Base-by-base conservation (phyloP, 2,797 vertebrate genomes). In the Tauraco hartlaubi region DNA sequence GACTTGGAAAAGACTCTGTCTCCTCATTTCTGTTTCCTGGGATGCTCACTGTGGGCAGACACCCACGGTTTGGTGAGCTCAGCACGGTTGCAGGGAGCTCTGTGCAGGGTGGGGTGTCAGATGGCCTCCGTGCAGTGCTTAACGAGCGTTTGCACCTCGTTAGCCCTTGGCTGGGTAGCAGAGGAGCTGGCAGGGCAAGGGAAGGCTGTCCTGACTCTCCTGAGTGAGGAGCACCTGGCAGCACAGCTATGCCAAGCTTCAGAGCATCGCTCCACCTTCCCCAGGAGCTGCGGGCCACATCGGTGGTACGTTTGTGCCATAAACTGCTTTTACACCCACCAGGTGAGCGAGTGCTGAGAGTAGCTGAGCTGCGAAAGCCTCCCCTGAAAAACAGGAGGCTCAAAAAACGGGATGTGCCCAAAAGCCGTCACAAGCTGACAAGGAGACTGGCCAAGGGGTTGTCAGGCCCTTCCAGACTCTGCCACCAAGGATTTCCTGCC, bases 401-500 rank as follows among this genome's bases (percentile, higher is more conserved):
- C 37, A 41, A 41, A 64, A 56, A 1, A 3, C 0, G 0, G 13
- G n/a, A 56, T 41, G 55, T 77, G 48, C 28, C 66, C 52, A 8
- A 61, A 83, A 64, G 26, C 56, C 49, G 11, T 29, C 29, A 4
- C 26, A 14, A 67, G 43, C 48, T 29, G 35, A n/a, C 59, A n/a
- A 59, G 31, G 55, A 91, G 29, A 23, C 28, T 2, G 54, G 74
- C 88, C 51, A 8, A 58, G 54, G 35, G 33, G n/a, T 15, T 48
- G 76, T 52, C 71, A 35, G 48, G 48, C 63, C 90, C 44, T 52
- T 54, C 44, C 84, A 72, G 56, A 22, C 5, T 23, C 74, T 64
- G 66, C 46, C 49, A 15, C 82, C 33, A 18, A 83, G 89, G 81
- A 90, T 85, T 95, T 92, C 75, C 61, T 78, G 85, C 85, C 78